Percentiles rank a stretch among this genome's conserved stretches.
phyloP scores from a whole-genome alignment of 2,888 invertebrate genomes.

The Phymatocera aterrima region DNA sequence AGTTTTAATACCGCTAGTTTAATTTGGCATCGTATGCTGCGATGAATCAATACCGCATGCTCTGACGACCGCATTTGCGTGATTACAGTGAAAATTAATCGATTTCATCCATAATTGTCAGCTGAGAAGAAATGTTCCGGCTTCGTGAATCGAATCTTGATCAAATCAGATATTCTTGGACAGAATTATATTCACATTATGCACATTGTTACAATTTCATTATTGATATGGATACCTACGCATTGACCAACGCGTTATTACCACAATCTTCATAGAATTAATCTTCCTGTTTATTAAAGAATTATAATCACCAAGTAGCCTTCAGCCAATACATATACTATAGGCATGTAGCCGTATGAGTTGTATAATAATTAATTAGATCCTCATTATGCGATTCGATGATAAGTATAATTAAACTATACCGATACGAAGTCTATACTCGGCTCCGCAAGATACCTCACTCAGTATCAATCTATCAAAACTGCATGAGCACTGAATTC shows the following conservation, averaged over 20 bases:
- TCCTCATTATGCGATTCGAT: not conserved
- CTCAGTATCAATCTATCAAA: not conserved
- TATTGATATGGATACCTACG: not conserved
- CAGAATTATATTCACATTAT: too few species aligned
- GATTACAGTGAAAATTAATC: not conserved
- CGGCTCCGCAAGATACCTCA: not conserved
- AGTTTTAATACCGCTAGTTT: not conserved
- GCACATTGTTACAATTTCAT: not conserved
- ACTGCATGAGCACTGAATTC: not conserved
- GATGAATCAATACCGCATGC: not conserved
- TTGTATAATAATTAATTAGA: conserved; percentile 32
- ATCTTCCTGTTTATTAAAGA: conserved; percentile 34
- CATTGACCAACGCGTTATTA: not conserved
- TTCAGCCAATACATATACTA: not conserved
- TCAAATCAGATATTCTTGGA: too few species aligned
- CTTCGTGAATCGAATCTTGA: not conserved
- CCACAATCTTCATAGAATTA: conserved; percentile 11
- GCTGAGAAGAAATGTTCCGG: not conserved
- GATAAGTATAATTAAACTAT: not conserved
- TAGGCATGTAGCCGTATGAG: not conserved
- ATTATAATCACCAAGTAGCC: conserved; percentile 21
- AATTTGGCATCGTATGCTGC: not conserved
- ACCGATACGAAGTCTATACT: not conserved
- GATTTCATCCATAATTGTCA: not conserved
- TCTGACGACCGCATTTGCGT: not conserved